Percentiles rank a stretch among this genome's conserved stretches.
Evolutionary conservation across 2,797 vertebrate genomes (phyloP).

Genomic region (Phoxinus dragarum): DNA sequence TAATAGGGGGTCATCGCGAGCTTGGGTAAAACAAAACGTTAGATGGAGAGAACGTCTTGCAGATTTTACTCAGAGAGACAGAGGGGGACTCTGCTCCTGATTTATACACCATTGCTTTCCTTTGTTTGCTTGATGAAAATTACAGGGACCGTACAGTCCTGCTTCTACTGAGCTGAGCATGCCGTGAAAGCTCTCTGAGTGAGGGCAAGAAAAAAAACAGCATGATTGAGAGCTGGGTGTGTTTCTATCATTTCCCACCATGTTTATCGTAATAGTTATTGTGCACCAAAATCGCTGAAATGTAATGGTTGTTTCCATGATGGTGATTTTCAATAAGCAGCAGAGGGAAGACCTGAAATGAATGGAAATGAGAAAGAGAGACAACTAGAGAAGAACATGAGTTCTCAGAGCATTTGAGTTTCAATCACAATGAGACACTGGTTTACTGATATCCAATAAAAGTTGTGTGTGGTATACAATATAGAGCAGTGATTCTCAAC

Average conservation of each 20-base stretch:
- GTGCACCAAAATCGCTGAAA: constrained; percentile 34
- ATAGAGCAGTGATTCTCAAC: not conserved
- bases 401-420: constrained; percentile 18
- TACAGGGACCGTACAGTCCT: constrained; percentile 9
- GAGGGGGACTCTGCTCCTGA: constrained; percentile 17
- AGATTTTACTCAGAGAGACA: constrained; percentile 7
- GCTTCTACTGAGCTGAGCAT: constrained; percentile 1
- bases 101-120: constrained; percentile 48
- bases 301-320: constrained; percentile 51
- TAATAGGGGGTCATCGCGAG: constrained; percentile 4
- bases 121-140: constrained; percentile 61
- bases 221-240: constrained; percentile 47
- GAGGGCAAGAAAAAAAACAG: not conserved
- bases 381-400: not conserved
- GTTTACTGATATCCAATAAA: not conserved
- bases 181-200: constrained; percentile 12
- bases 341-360: constrained; percentile 33
- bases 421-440: constrained; percentile 26
- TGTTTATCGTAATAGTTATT: constrained; percentile 46
- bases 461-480: not conserved
- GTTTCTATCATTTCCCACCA: constrained; percentile 22
- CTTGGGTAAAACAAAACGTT: constrained; percentile 34
- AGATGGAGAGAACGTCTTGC: constrained; percentile 6
- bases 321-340: constrained; percentile 56
- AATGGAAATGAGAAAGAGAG: constrained; percentile 39